Evolutionary conservation across 2,888 invertebrate species (phyloP).

Genomic region (Eulithis prunata): DNA sequence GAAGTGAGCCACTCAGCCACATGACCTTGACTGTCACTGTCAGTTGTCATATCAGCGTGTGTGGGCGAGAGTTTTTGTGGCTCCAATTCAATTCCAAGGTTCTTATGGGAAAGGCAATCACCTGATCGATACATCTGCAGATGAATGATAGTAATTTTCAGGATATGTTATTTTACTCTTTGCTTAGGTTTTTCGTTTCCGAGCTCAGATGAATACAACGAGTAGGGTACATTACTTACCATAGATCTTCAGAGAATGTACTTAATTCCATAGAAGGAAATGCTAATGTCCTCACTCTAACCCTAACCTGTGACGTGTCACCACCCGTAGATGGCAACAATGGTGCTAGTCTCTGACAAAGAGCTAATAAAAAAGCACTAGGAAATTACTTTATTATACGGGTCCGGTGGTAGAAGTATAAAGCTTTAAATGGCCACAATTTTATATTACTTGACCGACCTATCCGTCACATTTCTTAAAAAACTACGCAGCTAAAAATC

Average conservation of each 20-base stretch:
- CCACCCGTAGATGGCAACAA: too few species aligned
- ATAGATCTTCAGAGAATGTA: too few species aligned
- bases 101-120: slow-evolving; percentile 6
- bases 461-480: too few species aligned
- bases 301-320: too few species aligned
- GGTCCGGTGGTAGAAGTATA: neutral
- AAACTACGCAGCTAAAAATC: too few species aligned
- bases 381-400: slow-evolving; percentile 6
- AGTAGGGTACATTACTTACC: too few species aligned
- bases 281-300: too few species aligned
- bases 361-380: neutral
- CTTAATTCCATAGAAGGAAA: too few species aligned
- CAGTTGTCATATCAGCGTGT: slow-evolving; percentile 19
- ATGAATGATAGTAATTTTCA: neutral
- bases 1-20: slow-evolving; percentile 17
- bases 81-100: slow-evolving; percentile 18
- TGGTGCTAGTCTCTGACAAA: neutral
- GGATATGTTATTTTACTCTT: too few species aligned
- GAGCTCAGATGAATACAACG: too few species aligned
- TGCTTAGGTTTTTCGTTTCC: too few species aligned
- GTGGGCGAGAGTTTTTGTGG: slow-evolving; percentile 24
- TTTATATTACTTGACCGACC: neutral
- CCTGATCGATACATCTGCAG: slow-evolving; percentile 1
- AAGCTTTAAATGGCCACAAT: neutral
- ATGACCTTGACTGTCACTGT: slow-evolving; percentile 28